Base-by-base conservation (phyloP, 2,113 vertebrate genomes). In the Prunella himalayana region DNA sequence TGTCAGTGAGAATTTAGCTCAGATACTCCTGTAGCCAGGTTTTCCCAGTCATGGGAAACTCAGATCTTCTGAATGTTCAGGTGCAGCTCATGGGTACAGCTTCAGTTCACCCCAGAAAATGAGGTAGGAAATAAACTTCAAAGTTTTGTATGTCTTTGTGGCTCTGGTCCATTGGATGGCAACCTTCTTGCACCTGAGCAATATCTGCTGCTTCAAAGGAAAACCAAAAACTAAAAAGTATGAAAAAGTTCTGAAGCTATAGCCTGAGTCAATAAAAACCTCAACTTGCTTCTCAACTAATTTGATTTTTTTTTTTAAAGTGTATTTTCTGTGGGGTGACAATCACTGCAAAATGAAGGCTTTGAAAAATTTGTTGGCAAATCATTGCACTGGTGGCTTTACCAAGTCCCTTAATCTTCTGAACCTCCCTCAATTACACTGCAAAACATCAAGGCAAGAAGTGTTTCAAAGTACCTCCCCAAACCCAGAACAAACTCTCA, bases 291-390 rank as follows among this genome's bases (percentile, higher is more conserved):
- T 61, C n/a, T 66, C 21, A 42, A 7, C 2, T 39, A 22, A 50
- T 44, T 6, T 15, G 5, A 23, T 2, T 27, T 72, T 19, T 72
- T 19, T 10, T 21, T 15, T 1, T 14, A 13, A 60, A 23, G 8
- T 3, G 0, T 10, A 7, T 4, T 39, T 47, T 7, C 6, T 30
- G 3, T 24, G 7, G 9, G 11, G 10, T 31, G 10, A 23, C 15
- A 66, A 5, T 7, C 5, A 1, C 12, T 30, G 33, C 41, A 64
- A 56, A 91, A 69, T 4, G 1, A 75, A 66, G 6, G 1, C 3
- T 84, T 70, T 16, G 16, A 21, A 13, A 59, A 39, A 23, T 45
- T 1, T 33, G 3, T 42, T 47, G 21, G 5, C 5, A 49, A 85
- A 49, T 51, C 2, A 19, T 37, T 65, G n/a, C 45, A 24, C 22